These are phyloP conservation scores for Tenthredo mesomela DNA, from an alignment of 2,888 invertebrate species.

Conservation along the genomic window DNA sequence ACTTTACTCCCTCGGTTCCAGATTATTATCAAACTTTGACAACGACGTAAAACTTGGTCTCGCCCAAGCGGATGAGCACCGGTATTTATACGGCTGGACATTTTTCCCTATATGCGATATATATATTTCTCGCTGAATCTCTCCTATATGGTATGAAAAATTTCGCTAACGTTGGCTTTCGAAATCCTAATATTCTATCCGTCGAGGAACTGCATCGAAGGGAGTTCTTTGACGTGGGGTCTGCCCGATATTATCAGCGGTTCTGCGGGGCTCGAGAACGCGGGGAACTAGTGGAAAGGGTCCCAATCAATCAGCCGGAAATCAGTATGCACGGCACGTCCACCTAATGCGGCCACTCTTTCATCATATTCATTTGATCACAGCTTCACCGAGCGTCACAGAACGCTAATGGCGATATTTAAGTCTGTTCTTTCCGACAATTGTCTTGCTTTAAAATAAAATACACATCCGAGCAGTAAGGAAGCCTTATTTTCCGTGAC, in stretches of 20 bases:
- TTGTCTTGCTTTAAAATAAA: not conserved
- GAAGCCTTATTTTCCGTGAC: constrained; percentile 49
- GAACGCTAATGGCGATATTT: constrained; percentile 73
- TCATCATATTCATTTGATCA: constrained; percentile 78
- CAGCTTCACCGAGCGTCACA: constrained; percentile 67
- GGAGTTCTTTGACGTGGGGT: not conserved
- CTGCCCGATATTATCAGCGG: constrained; percentile 58
- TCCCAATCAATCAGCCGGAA: constrained; percentile 77
- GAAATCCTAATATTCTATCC: not conserved
- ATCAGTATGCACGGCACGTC: constrained; percentile 78
- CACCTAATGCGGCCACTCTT: constrained; percentile 77
- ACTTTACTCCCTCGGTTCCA: not conserved
- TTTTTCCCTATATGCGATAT: not conserved
- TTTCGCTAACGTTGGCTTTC: not conserved
- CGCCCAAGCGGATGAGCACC: constrained; percentile 18
- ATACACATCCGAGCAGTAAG: not conserved
- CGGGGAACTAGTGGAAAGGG: constrained; percentile 67
- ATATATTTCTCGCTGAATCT: not conserved
- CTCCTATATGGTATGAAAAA: not conserved
- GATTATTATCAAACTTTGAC: constrained; percentile 48
- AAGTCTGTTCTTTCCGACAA: constrained; percentile 61
- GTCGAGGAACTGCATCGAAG: not conserved
- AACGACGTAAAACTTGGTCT: constrained; percentile 13
- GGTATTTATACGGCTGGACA: constrained; percentile 34
- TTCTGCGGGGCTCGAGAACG: constrained; percentile 52